Conservation (phyloP, 1,140 invertebrate species). For the Lepidurus apus region DNA sequence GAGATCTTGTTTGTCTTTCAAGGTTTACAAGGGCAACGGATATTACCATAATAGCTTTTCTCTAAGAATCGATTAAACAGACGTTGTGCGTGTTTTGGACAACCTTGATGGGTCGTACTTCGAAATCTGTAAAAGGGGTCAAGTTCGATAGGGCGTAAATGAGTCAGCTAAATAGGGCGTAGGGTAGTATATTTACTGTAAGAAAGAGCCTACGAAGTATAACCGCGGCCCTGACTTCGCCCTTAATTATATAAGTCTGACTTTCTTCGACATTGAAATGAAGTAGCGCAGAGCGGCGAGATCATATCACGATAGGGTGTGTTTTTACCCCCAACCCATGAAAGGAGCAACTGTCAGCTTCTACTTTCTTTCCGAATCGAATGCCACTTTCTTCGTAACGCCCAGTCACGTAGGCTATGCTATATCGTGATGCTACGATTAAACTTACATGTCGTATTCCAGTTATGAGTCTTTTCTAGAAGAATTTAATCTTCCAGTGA, state of each 20-base stretch:
- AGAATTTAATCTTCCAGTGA: no score
- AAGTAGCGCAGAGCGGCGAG: background rate
- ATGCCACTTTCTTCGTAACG: background rate
- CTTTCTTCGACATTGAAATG: constrained; percentile 19
- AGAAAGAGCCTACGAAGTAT: no score
- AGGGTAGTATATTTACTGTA: background rate
- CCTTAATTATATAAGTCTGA: background rate
- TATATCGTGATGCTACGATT: background rate
- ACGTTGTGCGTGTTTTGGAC: background rate
- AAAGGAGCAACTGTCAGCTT: background rate
- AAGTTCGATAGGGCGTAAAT: constrained; percentile 1
- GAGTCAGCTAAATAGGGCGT: background rate
- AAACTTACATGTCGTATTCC: no score
- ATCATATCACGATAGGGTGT: background rate
- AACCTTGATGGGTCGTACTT: background rate
- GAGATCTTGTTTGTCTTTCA: no score
- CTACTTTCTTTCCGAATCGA: constrained; percentile 7
- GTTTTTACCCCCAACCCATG: background rate
- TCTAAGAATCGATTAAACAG: no score
- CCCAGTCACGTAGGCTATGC: background rate
- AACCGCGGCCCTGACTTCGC: background rate
- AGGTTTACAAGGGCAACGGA: no score
- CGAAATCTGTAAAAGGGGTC: background rate
- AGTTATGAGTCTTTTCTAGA: no score
- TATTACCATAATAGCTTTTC: no score